Evolutionary conservation across 2,797 vertebrate species (phyloP).

Genomic region (Poeciliopsis presidionis): DNA sequence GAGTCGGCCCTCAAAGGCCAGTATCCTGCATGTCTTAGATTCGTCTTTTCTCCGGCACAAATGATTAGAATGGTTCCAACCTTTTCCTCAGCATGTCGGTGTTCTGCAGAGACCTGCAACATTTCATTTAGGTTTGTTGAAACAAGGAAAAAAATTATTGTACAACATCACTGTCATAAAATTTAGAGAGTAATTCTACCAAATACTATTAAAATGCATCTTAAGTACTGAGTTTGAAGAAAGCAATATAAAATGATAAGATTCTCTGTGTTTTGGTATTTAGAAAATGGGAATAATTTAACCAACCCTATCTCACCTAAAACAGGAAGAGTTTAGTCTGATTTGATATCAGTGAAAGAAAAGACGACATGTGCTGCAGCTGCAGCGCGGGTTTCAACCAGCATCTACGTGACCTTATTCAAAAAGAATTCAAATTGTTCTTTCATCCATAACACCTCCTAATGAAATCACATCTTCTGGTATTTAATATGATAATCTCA

Average conservation of each 20-base stretch:
- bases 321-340: neutral
- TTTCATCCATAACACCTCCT: slow-evolving; percentile 66
- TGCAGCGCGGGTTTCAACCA: slow-evolving; percentile 27
- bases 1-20: too few relatives aligned
- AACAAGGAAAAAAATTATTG: too few relatives aligned
- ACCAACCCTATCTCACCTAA: neutral
- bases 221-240: neutral
- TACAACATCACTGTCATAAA: neutral
- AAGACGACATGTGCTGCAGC: slow-evolving; percentile 9
- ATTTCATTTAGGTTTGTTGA: too few relatives aligned
- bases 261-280: neutral
- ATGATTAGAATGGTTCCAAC: too few relatives aligned
- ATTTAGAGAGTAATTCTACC: neutral
- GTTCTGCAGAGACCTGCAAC: too few relatives aligned
- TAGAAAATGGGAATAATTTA: neutral
- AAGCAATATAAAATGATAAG: neutral
- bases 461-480: slow-evolving; percentile 76
- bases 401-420: slow-evolving; percentile 46
- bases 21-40: too few relatives aligned
- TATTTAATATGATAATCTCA: slow-evolving; percentile 82
- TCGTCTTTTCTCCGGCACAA: too few relatives aligned
- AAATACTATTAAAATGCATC: neutral
- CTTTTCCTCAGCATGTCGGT: too few relatives aligned
- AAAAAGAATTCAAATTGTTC: slow-evolving; percentile 65
- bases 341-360: neutral